Conservation (phyloP, 2,797 vertebrate species). For the Molossus alvarezi region DNA sequence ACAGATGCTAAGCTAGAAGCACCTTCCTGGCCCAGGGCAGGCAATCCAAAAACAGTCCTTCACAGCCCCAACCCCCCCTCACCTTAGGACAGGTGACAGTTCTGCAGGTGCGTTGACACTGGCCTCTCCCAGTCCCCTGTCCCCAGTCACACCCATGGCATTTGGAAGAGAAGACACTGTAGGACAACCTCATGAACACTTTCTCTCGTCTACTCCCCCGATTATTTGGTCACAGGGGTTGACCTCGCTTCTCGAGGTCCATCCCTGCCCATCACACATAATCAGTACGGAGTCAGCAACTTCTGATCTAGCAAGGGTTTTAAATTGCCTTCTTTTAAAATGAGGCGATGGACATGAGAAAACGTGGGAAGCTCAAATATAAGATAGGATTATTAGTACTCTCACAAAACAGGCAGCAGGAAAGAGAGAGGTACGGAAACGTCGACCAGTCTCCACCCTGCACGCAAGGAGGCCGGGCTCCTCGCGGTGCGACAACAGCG, state of each 20-base stretch:
- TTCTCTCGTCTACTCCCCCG: not conserved
- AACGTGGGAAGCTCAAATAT: not conserved
- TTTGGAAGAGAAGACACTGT: not conserved
- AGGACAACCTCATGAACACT: not conserved
- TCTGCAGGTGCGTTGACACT: not conserved
- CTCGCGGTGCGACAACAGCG: not conserved
- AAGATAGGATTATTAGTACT: not conserved
- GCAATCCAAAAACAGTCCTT: not conserved
- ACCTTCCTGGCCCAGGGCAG: not conserved
- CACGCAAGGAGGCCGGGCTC: not conserved
- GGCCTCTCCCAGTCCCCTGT: not conserved
- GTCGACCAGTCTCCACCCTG: slow-evolving; percentile 21
- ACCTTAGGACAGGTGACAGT: not conserved
- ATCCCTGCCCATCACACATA: not conserved
- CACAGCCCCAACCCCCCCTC: not conserved
- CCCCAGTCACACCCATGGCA: not conserved
- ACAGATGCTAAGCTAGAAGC: not conserved
- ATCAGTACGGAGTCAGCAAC: not conserved
- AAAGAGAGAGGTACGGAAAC: not conserved
- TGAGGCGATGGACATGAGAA: not conserved
- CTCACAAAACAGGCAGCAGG: not conserved
- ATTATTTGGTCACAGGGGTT: not conserved
- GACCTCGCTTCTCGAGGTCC: not conserved
- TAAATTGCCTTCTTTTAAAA: not conserved
- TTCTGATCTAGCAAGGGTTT: not conserved